These are phyloP conservation scores for Netelia fuscicornis DNA, from an alignment of 2,888 invertebrate genomes.

Conservation along the genomic window DNA sequence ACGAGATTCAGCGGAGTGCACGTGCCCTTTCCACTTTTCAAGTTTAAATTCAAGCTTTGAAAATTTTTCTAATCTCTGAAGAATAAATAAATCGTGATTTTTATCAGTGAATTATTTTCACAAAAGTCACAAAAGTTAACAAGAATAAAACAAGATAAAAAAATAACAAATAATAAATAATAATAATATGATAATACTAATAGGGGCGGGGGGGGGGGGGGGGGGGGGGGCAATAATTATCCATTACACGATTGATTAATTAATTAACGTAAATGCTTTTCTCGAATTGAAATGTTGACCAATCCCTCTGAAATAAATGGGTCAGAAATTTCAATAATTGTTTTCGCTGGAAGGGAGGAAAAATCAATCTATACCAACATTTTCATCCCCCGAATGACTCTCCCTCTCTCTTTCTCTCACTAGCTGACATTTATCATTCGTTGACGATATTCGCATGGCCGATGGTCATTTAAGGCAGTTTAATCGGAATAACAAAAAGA, in stretches of 20 bases:
- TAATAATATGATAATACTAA: no score
- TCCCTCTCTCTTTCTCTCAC: background rate
- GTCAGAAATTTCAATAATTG: background rate
- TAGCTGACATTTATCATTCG: constrained; percentile 8
- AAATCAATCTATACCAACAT: constrained; percentile 14
- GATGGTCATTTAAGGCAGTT: constrained; percentile 26
- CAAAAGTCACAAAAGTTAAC: no score
- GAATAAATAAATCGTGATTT: no score
- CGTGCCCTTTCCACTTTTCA: background rate
- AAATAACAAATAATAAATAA: no score
- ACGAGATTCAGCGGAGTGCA: background rate
- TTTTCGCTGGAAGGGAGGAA: background rate
- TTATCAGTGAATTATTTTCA: no score
- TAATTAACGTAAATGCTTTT: no score
- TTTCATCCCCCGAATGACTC: background rate
- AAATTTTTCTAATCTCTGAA: background rate
- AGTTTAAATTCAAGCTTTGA: background rate
- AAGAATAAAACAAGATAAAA: no score
- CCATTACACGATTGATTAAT: no score
- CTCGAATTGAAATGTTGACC: no score
- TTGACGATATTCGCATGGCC: background rate
- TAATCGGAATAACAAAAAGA: constrained; percentile 11
- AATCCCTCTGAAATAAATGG: background rate
- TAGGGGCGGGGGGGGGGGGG: no score
- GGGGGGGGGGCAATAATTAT: no score